Conservation (phyloP, 2,113 vertebrate species). For the Nanorana parkeri region DNA sequence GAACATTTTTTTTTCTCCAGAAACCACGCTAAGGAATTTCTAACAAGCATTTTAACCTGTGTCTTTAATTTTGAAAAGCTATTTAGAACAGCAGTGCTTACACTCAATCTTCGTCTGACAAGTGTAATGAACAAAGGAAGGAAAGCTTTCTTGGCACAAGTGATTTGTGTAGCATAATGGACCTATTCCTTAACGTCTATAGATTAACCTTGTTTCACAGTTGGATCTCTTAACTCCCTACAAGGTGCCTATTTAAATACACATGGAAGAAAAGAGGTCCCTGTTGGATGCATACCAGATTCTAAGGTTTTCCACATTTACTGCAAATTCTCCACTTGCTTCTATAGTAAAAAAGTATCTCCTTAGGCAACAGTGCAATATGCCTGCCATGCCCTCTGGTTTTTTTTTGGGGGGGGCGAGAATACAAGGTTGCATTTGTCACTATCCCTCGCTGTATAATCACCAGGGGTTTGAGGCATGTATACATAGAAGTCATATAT, state of each 20-base stretch:
- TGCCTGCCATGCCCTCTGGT: neutral
- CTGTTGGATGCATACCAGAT: conserved; percentile 37
- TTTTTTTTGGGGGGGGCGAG: conserved; percentile 23
- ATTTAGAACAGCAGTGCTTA: conserved; percentile 49
- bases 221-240: conserved; percentile 45
- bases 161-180: conserved; percentile 52
- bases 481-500: conserved; percentile 9
- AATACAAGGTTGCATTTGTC: conserved; percentile 13
- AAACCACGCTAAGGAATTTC: conserved; percentile 36
- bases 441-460: conserved; percentile 8
- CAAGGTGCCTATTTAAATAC: conserved; percentile 32
- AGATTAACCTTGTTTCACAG: conserved; percentile 50
- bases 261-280: conserved; percentile 27
- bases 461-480: conserved; percentile 10
- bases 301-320: conserved; percentile 18
- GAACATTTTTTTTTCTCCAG: conserved; percentile 22
- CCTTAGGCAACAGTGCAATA: conserved; percentile 23
- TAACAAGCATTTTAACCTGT: conserved; percentile 41
- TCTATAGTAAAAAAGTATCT: conserved; percentile 28
- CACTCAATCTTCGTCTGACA: conserved; percentile 49
- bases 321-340: conserved; percentile 39
- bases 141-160: conserved; percentile 48
- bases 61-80: conserved; percentile 52
- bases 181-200: conserved; percentile 43
- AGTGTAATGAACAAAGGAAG: conserved; percentile 47